Evolutionary conservation across 1,140 invertebrate species (phyloP), one percentile per base, ranked within the genome.

Genomic region (Nephotettix cincticeps): DNA sequence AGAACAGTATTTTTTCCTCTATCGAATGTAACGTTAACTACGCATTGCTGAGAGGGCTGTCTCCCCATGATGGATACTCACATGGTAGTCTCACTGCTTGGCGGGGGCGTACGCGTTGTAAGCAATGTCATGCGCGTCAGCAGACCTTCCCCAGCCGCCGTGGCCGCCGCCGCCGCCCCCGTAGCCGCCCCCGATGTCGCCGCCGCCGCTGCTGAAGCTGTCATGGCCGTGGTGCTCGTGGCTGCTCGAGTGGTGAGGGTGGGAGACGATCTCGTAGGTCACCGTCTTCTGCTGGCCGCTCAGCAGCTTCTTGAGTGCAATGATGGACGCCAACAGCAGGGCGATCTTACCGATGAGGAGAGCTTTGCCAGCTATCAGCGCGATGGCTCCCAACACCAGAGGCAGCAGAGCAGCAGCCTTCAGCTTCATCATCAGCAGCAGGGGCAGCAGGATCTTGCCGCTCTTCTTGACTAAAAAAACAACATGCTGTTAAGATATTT

Each of bases 281-380:
- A 93, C 91, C 76, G 92, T 91, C 78, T 93, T 93, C 79, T 90
- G 88, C 78, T 87, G 84, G 82, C 81, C 80, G 9, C 80, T 80
- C 51, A 93, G 79, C 9, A 93, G 81, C 78, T 93, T 93, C 85
- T 93, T 93, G 79, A 93, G 80, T 0, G 91, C 91, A 75, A 93
- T 93, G 40, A 94, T 90, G 61, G 90, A 88, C 0, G 91, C 91
- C 21, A 94, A 85, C 0, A 94, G 89, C 63, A 94, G 83, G 2
- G 92, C 92, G 75, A 94, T 88, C 80, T 93, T 94, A 76, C 91
- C 92, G 74, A 94, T 89, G 68, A 94, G 79, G 75, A 94, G 83
- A 63, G 92, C 92, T 79, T 94, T 94, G 70, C 92, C 92, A 47
- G 92, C 92, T 74, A 94, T 91, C 72, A 93, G 80, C 14, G 92